Percentiles rank a stretch among this genome's conserved stretches.
phyloP scores from a whole-genome alignment of 2,113 vertebrate species.

The Gymnogyps californianus region DNA sequence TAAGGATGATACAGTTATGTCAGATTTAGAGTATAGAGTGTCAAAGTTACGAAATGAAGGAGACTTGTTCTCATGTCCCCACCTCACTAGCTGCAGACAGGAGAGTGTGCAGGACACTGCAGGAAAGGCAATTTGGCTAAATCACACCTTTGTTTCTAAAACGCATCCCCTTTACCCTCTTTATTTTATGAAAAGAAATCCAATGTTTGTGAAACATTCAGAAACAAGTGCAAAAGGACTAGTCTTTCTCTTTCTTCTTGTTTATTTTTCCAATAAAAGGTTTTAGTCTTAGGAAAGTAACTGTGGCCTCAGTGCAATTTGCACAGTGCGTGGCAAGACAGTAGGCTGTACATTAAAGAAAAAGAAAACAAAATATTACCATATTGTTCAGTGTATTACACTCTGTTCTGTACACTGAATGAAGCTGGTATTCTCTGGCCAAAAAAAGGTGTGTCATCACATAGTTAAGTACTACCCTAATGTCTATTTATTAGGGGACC shows the following conservation, averaged over 20 bases:
- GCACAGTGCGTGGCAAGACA: background rate
- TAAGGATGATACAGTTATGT: background rate
- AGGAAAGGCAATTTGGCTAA: background rate
- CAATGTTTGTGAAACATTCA: background rate
- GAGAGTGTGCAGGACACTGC: background rate
- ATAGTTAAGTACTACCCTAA: background rate
- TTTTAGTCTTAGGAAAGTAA: background rate
- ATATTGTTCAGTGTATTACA: background rate
- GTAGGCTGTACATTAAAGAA: background rate
- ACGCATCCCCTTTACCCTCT: fast-evolving
- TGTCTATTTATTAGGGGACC: background rate
- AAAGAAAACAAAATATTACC: background rate
- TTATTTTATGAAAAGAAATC: background rate
- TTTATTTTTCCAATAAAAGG: background rate
- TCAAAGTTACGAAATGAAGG: slow-evolving; percentile 17
- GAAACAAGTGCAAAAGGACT: background rate
- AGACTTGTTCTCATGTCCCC: background rate
- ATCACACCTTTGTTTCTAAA: background rate
- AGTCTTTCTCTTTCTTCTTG: background rate
- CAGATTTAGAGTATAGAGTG: background rate
- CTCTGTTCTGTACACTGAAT: background rate
- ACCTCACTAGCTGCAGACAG: background rate
- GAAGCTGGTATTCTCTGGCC: background rate
- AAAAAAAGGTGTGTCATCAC: background rate
- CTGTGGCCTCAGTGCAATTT: background rate